Conservation (phyloP, 2,113 vertebrate species). For the Sander lucioperca region DNA sequence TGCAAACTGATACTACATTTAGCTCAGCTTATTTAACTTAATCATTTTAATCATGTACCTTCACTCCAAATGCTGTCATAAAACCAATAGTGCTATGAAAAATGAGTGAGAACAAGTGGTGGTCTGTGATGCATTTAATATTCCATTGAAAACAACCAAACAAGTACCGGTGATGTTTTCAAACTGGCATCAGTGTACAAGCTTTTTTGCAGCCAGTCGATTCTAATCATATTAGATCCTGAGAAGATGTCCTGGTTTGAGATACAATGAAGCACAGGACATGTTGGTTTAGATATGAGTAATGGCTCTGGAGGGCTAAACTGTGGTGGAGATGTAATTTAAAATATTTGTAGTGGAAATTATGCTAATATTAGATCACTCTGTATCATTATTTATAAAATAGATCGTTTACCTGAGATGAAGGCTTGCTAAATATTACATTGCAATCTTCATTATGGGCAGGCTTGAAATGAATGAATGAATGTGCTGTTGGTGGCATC, state of each 20-base stretch:
- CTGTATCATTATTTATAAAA: conserved; percentile 63
- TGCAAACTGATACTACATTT: conserved; percentile 3
- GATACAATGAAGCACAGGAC: conserved; percentile 63
- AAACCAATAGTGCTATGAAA: conserved; percentile 18
- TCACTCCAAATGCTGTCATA: conserved; percentile 13
- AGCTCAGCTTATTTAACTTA: conserved; percentile 12
- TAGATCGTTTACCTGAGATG: conserved; percentile 51
- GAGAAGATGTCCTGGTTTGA: conserved; percentile 72
- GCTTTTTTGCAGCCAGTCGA: conserved; percentile 78
- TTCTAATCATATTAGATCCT: conserved; percentile 81
- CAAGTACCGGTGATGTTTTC: conserved; percentile 72
- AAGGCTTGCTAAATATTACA: conserved; percentile 47
- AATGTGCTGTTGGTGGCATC: conserved; percentile 5
- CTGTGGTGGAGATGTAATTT: conserved; percentile 62
- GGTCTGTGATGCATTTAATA: conserved; percentile 44
- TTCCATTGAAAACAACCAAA: conserved; percentile 73
- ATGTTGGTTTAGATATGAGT: conserved; percentile 77
- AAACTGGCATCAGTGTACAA: conserved; percentile 78
- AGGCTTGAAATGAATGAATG: conserved; percentile 30
- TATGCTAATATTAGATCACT: conserved; percentile 69
- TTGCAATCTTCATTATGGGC: conserved; percentile 21
- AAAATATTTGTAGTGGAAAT: conserved; percentile 65
- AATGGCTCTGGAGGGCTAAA: conserved; percentile 62
- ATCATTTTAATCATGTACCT: conserved; percentile 14
- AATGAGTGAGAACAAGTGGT: conserved; percentile 44